phyloP scores from a whole-genome alignment of 2,797 vertebrate genomes.

The Nyctalus aviator region DNA sequence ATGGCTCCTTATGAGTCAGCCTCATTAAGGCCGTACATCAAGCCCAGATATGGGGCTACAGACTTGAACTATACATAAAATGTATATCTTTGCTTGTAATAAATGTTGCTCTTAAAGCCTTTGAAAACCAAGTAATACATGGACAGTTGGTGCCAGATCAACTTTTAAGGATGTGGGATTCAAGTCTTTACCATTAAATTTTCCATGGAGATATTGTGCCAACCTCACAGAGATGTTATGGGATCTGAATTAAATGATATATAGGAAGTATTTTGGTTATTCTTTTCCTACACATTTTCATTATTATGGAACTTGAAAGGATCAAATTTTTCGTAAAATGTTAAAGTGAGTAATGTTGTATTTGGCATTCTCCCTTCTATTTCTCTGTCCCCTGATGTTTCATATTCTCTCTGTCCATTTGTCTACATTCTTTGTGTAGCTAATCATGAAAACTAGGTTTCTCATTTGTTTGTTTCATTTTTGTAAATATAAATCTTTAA shows the following conservation, averaged over 20 bases:
- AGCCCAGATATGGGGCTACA: neutral
- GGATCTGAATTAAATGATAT: neutral
- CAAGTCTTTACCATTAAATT: neutral
- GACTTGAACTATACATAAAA: neutral
- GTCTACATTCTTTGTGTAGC: neutral
- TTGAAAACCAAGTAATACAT: neutral
- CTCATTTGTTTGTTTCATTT: constrained; percentile 30
- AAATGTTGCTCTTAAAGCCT: neutral
- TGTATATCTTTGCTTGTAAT: neutral
- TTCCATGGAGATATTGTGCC: neutral
- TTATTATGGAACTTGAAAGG: neutral
- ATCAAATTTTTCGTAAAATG: neutral
- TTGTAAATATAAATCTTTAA: constrained; percentile 31
- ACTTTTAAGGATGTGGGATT: neutral
- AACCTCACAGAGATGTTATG: neutral
- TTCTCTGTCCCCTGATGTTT: neutral
- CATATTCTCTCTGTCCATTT: neutral
- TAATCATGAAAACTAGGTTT: neutral
- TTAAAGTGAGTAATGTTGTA: neutral
- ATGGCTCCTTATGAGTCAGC: neutral
- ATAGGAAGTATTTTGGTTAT: neutral
- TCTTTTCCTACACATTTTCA: neutral
- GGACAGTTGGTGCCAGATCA: neutral
- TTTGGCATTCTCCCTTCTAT: neutral
- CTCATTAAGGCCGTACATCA: neutral